Percentiles rank a stretch among this genome's conserved stretches.
Conservation (phyloP, 2,888 invertebrate species). For the Choristoneura rosaceana region DNA sequence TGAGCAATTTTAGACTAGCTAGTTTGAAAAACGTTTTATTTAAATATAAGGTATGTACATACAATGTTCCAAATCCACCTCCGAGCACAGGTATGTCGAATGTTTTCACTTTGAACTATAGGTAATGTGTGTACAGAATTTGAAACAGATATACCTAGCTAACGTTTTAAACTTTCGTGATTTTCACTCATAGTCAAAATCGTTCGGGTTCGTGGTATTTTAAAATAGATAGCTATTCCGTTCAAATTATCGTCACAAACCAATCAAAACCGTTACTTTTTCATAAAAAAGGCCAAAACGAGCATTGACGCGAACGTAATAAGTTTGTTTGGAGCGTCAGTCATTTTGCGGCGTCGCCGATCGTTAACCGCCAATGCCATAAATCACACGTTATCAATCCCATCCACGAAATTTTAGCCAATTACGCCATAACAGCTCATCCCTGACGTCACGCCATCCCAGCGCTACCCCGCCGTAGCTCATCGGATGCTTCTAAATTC, state of each 20-base stretch:
- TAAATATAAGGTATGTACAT: too few species aligned
- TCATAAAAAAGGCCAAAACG: constrained; percentile 3
- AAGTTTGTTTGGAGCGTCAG: constrained; percentile 46
- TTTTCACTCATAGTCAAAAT: too few species aligned
- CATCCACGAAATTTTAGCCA: constrained; percentile 74
- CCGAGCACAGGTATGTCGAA: too few species aligned
- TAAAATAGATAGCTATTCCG: not conserved
- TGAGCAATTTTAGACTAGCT: too few species aligned
- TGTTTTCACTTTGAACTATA: too few species aligned
- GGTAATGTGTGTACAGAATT: too few species aligned
- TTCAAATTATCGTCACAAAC: not conserved
- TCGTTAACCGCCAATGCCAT: constrained; percentile 69
- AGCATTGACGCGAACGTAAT: constrained; percentile 17
- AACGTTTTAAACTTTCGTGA: too few species aligned
- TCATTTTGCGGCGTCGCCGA: constrained; percentile 48
- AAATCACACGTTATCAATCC: constrained; percentile 80
- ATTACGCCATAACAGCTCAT: constrained; percentile 64
- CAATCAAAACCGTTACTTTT: constrained; percentile 9
- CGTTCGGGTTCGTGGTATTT: too few species aligned
- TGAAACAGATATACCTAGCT: too few species aligned
- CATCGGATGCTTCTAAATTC: constrained; percentile 37
- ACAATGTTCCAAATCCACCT: too few species aligned
- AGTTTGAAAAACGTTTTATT: too few species aligned
- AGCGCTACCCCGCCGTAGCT: constrained; percentile 15
- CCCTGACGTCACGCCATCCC: constrained; percentile 52